phyloP scores from a whole-genome alignment of 1,140 invertebrate genomes.

The Lasioglossum baleicum region DNA sequence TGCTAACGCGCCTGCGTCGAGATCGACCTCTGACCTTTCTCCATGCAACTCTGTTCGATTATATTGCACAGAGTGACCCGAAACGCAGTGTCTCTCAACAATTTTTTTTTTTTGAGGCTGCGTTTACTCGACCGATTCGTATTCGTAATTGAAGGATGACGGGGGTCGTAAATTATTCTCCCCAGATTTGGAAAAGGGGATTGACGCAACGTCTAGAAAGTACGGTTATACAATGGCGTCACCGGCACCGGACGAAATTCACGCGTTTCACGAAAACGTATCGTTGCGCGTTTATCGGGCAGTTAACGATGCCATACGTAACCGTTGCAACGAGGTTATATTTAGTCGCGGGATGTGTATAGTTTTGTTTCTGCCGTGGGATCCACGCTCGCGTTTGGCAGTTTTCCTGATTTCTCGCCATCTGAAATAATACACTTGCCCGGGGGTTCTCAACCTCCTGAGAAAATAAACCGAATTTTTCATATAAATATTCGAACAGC shows the following conservation, averaged over 20 bases:
- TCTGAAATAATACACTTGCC: conserved; percentile 47
- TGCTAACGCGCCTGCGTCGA: neutral
- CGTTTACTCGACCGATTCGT: too few relatives aligned
- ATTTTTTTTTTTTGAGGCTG: too few relatives aligned
- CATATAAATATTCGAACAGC: too few relatives aligned
- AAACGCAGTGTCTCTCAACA: neutral
- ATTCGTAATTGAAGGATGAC: too few relatives aligned
- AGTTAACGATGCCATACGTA: neutral
- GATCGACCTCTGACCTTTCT: neutral
- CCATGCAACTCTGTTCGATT: neutral
- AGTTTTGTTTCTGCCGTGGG: conserved; percentile 30
- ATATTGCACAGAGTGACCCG: neutral
- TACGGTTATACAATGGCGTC: neutral
- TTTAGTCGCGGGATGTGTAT: conserved; percentile 18
- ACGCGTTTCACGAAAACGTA: neutral
- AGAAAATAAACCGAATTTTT: too few relatives aligned
- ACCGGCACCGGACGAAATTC: neutral
- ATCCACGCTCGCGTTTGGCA: conserved; percentile 9
- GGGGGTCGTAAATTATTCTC: too few relatives aligned
- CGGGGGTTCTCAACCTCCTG: neutral
- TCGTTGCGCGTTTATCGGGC: neutral
- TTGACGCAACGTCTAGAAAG: too few relatives aligned
- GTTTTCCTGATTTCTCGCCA: conserved; percentile 40
- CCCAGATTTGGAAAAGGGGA: too few relatives aligned
- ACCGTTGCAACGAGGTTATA: conserved; percentile 21